Evolutionary conservation across 1,140 invertebrate genomes (phyloP), one percentile per base, ranked within the genome.

Genomic region (Pseudobourletiella spinata): DNA sequence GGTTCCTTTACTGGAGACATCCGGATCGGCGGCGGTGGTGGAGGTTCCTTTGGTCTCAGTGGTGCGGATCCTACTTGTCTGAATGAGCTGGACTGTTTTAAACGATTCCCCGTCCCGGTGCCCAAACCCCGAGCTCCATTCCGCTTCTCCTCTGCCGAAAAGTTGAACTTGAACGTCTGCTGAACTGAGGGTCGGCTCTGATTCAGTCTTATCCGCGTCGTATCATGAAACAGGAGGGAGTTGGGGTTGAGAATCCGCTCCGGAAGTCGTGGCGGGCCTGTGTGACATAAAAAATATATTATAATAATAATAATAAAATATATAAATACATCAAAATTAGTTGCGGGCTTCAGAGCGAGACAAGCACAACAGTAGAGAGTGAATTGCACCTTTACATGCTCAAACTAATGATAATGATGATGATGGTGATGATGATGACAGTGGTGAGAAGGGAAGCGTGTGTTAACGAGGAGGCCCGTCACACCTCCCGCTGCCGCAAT

Each of bases 11-110:
- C 3, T 46, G 18, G n/a, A n/a, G 43, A 46, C 35, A 39, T 8
- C 32, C 8, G 32, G 32, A 70, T 67, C 14, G 75, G 74, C 25
- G 75, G 74, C 18, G 74, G 74, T 20, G 75, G 74, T n/a, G 75
- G 75, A 3, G 74, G 74, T 22, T 75, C 74, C 52, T 66, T 70
- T 2, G 74, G 74, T 26, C 75, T 54, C 6, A 71, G 65, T 16
- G 73, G 52, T 59, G 3, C 64, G 24, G 42, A 1, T n/a, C n/a
- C 28, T 28, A 28, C 50, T 8, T 54, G 24, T 32, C 60, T 32
- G 24, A 67, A 67, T 3, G 65, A 67, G 42, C 56, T 67, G 11
- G 59, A 62, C 35, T 67, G 65, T 42, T 63, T 67, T 11, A 67
- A 26, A 11, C 59, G 57, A 20, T 18, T 48, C 35, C 24, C 29